phyloP scores from a whole-genome alignment of 92 coral and sea anemone species.

The Isaurus tuberculatus region DNA sequence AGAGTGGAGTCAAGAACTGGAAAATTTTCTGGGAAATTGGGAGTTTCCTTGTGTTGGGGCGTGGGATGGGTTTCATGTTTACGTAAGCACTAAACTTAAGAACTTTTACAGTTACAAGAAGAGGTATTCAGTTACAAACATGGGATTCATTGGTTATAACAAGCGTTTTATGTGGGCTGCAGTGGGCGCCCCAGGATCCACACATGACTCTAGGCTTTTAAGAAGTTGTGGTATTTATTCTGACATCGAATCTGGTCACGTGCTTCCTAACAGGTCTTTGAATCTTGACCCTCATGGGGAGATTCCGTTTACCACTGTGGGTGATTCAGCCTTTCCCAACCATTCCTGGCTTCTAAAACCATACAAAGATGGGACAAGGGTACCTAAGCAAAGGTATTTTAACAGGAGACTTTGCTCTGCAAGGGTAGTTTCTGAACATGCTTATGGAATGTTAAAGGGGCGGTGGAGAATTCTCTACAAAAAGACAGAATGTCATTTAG shows the following conservation, averaged over 20 bases:
- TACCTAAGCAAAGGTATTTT: constrained; percentile 45
- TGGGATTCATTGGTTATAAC: constrained; percentile 57
- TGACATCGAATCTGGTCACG: constrained; percentile 34
- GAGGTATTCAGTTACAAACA: constrained; percentile 57
- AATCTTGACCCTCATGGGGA: constrained; percentile 48
- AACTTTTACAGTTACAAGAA: constrained; percentile 53
- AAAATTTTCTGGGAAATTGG: constrained; percentile 53
- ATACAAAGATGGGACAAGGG: constrained; percentile 48
- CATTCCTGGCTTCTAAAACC: constrained; percentile 62
- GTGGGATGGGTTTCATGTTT: constrained; percentile 55
- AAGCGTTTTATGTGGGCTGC: constrained; percentile 55
- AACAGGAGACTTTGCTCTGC: constrained; percentile 66
- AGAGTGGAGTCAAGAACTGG: constrained; percentile 50
- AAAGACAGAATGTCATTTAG: constrained; percentile 46
- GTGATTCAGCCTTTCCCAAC: constrained; percentile 64
- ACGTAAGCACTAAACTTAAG: constrained; percentile 40
- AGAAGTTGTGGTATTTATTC: constrained; percentile 31
- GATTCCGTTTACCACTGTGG: constrained; percentile 53
- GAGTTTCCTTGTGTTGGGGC: constrained; percentile 61
- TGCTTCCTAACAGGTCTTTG: constrained; percentile 18
- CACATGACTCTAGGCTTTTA: constrained; percentile 58
- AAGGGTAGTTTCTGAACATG: constrained; percentile 60
- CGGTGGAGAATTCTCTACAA: constrained; percentile 58
- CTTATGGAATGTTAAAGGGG: constrained; percentile 56
- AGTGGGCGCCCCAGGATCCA: constrained; percentile 59